Percentiles rank a stretch among this genome's conserved stretches.
These are phyloP conservation scores for Ornithorhynchus anatinus DNA, from an alignment of 2,113 vertebrate genomes.

Conservation along the genomic window DNA sequence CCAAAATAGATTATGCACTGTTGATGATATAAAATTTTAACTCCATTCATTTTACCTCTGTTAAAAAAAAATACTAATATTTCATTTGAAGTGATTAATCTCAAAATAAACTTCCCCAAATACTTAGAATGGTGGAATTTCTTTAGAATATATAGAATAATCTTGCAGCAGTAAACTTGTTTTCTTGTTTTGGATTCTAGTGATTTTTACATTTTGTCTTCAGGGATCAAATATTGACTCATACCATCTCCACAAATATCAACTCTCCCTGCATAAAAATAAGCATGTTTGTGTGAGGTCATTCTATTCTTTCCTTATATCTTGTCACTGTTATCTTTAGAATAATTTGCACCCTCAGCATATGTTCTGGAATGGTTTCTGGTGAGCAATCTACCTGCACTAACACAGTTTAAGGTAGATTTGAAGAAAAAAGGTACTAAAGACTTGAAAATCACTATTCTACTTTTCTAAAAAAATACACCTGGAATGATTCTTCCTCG, in stretches of 20 bases:
- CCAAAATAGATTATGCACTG: too few relatives aligned
- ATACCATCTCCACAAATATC: background rate
- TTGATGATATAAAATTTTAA: too few relatives aligned
- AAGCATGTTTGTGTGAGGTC: background rate
- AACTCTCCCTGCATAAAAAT: background rate
- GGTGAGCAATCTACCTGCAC: background rate
- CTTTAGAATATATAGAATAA: too few relatives aligned
- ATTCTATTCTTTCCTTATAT: background rate
- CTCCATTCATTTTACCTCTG: too few relatives aligned
- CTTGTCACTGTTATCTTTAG: background rate
- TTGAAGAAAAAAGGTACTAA: background rate
- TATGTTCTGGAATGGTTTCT: background rate
- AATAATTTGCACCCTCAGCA: slow-evolving; percentile 26
- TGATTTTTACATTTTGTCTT: background rate
- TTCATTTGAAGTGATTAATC: too few relatives aligned
- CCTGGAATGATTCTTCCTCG: background rate
- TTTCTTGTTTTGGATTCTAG: too few relatives aligned
- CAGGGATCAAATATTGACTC: background rate
- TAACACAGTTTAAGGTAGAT: background rate
- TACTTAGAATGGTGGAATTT: too few relatives aligned
- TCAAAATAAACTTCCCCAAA: too few relatives aligned
- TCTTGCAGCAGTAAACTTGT: too few relatives aligned
- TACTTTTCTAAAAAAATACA: background rate
- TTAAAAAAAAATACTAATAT: too few relatives aligned
- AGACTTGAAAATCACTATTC: background rate